phyloP scores from a whole-genome alignment of 2,888 invertebrate species.

The Leucophora obtusa region DNA sequence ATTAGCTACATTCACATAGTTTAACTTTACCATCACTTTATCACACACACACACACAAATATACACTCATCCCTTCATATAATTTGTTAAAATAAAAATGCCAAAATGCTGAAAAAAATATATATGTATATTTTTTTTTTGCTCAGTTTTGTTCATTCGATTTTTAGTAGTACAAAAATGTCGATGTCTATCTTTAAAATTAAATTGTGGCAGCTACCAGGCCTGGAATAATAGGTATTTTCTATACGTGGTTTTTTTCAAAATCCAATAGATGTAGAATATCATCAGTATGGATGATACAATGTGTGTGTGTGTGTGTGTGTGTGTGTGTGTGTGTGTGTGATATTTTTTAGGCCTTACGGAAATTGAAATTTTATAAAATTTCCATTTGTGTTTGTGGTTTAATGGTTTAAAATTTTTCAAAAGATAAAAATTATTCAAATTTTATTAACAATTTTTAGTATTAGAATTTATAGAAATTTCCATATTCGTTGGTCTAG shows the following conservation, averaged over 20 bases:
- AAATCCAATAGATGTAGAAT: conserved; percentile 29
- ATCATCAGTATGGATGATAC: background rate
- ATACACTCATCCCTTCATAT: background rate
- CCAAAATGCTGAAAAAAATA: conserved; percentile 26
- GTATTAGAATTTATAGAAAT: conserved; percentile 38
- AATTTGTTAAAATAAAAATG: conserved; percentile 41
- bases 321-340: background rate
- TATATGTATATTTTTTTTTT: conserved; percentile 34
- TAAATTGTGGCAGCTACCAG: conserved; percentile 56
- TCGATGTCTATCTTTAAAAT: conserved; percentile 62
- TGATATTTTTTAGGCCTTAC: conserved; percentile 38
- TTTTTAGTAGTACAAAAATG: conserved; percentile 19
- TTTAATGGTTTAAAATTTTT: conserved; percentile 43
- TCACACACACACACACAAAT: conserved; percentile 8
- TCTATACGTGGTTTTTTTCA: conserved; percentile 56
- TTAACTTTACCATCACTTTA: conserved; percentile 11
- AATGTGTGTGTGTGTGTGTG: background rate
- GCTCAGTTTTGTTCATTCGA: conserved; percentile 18
- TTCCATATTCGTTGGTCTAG: conserved; percentile 32
- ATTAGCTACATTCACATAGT: background rate
- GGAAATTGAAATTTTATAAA: conserved; percentile 62
- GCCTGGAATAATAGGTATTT: conserved; percentile 47
- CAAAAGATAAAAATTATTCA: conserved; percentile 52
- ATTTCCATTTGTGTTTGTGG: conserved; percentile 54
- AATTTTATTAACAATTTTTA: conserved; percentile 44